Base-by-base conservation (phyloP, 1,140 invertebrate genomes). In the Sitodiplosis mosellana region DNA sequence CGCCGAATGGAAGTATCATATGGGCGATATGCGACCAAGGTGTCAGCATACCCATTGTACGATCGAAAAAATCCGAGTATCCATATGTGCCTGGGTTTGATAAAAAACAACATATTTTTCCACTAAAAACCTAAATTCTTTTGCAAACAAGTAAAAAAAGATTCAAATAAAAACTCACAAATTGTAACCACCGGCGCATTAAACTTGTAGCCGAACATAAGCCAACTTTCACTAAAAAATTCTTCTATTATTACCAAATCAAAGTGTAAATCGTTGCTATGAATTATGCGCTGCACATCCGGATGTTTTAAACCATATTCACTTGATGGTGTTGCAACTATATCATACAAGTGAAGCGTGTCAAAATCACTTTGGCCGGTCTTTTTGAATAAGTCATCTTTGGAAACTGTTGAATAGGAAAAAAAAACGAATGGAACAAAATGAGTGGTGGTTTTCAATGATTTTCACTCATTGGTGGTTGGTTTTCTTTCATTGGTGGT, bases 41-140 rank as follows among this genome's bases (percentile, higher is more conserved):
- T 12, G 71, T 62, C 2, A 72, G 56, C 49, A 73, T 66, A 46
- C 71, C 65, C 53, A 63, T 63, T 22, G 65, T 51, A 49, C 73
- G 64, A 53, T 73, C 72, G 67, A 70, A 57, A 55, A 66, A 70
- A 59, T 73, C 59, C 51, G 60, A 69, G 54, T 71, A 70, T 34
- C 72, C 71, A 57, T 64, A 68, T 17, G 70, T 70, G 43, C 59
- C 49, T 42, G 19, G 14, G 48, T 51, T 17, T 43, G 12, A 38
- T 5, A 17, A n/a, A 17, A n/a, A 38, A n/a, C 5, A 19, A 15
- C 12, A 44, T 4, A 7, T 44, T 5, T 44, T 38, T n/a, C 3
- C 15, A 12, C 5, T 3, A 38, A 38, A 14, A 38, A 38, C 12
- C 15, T 12, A 34, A 8, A 8, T 52, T 48, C 47, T 52, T 38